A percentile compares a stretch with the other conserved stretches of the same genome.
Conservation (phyloP, 1,140 invertebrate genomes). For the Melipona quadrifasciata region DNA sequence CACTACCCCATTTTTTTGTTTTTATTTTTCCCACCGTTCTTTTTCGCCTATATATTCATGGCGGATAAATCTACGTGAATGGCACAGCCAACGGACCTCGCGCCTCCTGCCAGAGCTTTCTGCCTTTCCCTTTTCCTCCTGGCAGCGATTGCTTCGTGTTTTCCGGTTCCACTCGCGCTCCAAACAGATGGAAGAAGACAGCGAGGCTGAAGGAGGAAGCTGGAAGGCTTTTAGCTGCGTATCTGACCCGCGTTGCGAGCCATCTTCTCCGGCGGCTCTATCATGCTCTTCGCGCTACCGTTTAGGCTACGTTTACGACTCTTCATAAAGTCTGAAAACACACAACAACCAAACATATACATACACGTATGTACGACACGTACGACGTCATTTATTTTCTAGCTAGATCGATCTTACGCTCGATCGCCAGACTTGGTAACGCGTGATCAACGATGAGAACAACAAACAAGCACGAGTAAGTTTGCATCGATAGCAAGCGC, state of each 20-base stretch:
- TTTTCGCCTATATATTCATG: constrained; percentile 55
- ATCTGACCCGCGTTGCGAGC: constrained; percentile 78
- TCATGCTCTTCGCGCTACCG: constrained; percentile 75
- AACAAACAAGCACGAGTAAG: not conserved
- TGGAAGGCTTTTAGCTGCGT: constrained; percentile 76
- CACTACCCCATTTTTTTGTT: constrained; percentile 18
- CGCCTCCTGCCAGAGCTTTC: constrained; percentile 62
- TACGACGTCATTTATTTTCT: not conserved
- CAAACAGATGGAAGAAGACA: constrained; percentile 57
- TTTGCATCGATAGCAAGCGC: not conserved
- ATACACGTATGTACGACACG: not conserved
- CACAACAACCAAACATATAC: constrained; percentile 56
- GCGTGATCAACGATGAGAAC: not conserved
- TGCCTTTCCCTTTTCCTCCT: constrained; percentile 50
- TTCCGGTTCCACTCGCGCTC: constrained; percentile 40
- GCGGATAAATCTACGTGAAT: constrained; percentile 78
- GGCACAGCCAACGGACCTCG: constrained; percentile 80
- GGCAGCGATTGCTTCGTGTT: constrained; percentile 30
- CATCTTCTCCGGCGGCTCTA: constrained; percentile 80
- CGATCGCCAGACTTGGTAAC: too few relatives aligned
- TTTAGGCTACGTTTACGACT: constrained; percentile 79
- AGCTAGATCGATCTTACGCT: not conserved
- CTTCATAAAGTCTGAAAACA: constrained; percentile 80
- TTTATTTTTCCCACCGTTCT: constrained; percentile 15
- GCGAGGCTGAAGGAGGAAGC: constrained; percentile 59